These are phyloP conservation scores for Zeugodacus cucurbitae DNA, from an alignment of 1,140 invertebrate genomes.

Conservation along the genomic window DNA sequence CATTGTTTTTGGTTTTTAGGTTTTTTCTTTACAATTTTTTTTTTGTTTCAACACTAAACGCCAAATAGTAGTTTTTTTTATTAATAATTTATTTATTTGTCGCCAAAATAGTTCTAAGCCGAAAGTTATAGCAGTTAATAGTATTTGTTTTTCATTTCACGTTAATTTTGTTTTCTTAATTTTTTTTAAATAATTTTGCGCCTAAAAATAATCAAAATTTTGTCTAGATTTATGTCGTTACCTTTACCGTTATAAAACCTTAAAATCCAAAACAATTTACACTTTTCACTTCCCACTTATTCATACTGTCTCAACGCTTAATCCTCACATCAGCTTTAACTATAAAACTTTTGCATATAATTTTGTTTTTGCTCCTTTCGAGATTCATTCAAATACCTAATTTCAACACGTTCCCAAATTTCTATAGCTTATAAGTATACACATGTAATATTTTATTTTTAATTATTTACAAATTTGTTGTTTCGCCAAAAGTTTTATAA, in stretches of 20 bases:
- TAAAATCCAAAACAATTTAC: constrained; percentile 46
- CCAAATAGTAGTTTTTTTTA: constrained; percentile 43
- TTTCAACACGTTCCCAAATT: neutral
- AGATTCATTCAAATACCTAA: constrained; percentile 29
- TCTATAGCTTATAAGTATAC: constrained; percentile 41
- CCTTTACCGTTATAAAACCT: constrained; percentile 1
- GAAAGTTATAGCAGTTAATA: constrained; percentile 23
- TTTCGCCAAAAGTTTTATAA: constrained; percentile 16
- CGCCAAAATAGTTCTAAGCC: constrained; percentile 35
- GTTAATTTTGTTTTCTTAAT: constrained; percentile 13
- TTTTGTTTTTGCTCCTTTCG: neutral
- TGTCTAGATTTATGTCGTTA: constrained; percentile 18
- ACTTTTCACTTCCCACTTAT: constrained; percentile 56
- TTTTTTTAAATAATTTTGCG: constrained; percentile 37
- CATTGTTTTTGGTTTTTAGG: constrained; percentile 47
- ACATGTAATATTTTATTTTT: constrained; percentile 10
- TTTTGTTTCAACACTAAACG: constrained; percentile 24
- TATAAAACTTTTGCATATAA: constrained; percentile 60
- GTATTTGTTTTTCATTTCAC: neutral
- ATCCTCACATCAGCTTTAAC: constrained; percentile 45
- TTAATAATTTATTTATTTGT: neutral
- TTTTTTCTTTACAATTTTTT: constrained; percentile 9
- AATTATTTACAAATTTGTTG: constrained; percentile 57
- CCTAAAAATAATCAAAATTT: constrained; percentile 56
- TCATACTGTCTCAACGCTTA: constrained; percentile 5